Evolutionary conservation across 2,113 vertebrate genomes (phyloP).

Genomic region (Carettochelys insculpta): DNA sequence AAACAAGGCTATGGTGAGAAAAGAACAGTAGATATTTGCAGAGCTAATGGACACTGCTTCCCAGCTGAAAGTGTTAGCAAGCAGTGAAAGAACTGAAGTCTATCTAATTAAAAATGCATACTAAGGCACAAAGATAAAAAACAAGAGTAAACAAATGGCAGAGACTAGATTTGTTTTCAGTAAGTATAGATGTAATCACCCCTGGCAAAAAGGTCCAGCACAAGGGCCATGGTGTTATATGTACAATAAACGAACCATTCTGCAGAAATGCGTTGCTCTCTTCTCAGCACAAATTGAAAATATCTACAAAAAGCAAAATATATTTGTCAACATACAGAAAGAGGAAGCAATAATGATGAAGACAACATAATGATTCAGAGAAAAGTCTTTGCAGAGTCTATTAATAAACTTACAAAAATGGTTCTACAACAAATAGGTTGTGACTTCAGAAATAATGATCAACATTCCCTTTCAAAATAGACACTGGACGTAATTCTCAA

Average conservation of each 20-base stretch:
- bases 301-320: conserved; percentile 29
- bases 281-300: conserved; percentile 34
- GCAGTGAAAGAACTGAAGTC: conserved; percentile 69
- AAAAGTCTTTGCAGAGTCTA: neutral
- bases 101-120: conserved; percentile 73
- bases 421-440: neutral
- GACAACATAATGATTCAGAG: neutral
- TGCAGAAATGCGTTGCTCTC: conserved; percentile 43
- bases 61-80: conserved; percentile 74
- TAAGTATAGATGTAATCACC: conserved; percentile 67
- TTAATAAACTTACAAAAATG: neutral
- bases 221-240: conserved; percentile 63
- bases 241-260: conserved; percentile 69
- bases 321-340: neutral
- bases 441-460: neutral
- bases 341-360: neutral
- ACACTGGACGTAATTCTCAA: neutral
- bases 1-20: conserved; percentile 71
- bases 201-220: conserved; percentile 68
- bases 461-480: neutral
- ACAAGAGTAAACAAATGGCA: conserved; percentile 73
- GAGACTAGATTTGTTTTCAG: conserved; percentile 73
- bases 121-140: conserved; percentile 68
- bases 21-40: conserved; percentile 73
- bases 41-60: conserved; percentile 72